Conservation (phyloP, 2,113 vertebrate species). For the Cebus imitator region DNA sequence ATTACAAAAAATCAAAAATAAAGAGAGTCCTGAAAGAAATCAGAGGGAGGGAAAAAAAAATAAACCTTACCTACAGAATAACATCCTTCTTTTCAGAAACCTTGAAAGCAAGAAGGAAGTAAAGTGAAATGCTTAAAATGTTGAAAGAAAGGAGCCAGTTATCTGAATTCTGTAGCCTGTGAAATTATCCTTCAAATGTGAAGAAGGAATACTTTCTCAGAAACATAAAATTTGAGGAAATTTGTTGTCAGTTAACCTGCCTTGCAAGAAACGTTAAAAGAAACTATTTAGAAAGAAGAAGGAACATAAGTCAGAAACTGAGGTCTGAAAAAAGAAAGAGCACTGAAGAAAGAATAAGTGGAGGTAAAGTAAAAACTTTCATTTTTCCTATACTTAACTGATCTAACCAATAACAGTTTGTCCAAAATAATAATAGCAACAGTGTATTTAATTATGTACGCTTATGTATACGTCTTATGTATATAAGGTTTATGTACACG, state of each 20-base stretch:
- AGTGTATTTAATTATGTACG: neutral
- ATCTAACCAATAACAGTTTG: neutral
- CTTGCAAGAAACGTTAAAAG: neutral
- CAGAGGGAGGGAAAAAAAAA: neutral
- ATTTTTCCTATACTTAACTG: neutral
- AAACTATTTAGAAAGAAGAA: neutral
- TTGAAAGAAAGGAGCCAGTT: neutral
- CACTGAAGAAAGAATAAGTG: neutral
- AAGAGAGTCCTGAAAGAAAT: neutral
- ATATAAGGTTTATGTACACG: neutral
- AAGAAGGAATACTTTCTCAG: neutral
- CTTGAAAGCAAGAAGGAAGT: neutral
- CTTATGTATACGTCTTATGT: neutral
- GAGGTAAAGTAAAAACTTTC: neutral
- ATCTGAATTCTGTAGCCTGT: neutral
- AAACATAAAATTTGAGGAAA: neutral
- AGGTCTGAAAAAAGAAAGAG: neutral
- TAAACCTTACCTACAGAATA: neutral
- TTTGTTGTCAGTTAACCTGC: neutral
- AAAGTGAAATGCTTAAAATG: neutral
- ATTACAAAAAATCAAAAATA: neutral
- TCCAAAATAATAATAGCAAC: neutral
- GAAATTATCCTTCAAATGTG: neutral
- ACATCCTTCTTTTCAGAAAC: neutral
- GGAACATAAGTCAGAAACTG: neutral